A percentile compares a stretch with the other conserved stretches of the same genome.
Conservation (phyloP, 1,140 invertebrate species). For the Gonatopus flavifemur region DNA sequence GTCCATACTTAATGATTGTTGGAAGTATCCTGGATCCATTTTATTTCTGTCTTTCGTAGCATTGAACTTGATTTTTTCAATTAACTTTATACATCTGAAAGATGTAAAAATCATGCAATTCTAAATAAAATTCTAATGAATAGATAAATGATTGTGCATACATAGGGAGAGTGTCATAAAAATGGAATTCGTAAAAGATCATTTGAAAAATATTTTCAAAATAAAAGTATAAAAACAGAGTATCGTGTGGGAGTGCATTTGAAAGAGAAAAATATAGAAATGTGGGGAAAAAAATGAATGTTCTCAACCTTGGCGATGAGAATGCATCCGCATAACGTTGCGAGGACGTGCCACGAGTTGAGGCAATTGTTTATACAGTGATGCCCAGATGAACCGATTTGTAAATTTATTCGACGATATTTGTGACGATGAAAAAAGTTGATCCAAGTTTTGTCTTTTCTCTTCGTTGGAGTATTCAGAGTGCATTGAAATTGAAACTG, state of each 20-base stretch:
- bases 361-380: conserved; percentile 15
- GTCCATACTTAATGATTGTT: conserved; percentile 45
- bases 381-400: conserved; percentile 19
- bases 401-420: not conserved
- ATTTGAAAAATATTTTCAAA: conserved; percentile 1
- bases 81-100: conserved; percentile 22
- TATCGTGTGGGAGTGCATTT: not conserved
- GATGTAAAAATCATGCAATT: conserved; percentile 6
- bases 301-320: conserved; percentile 36
- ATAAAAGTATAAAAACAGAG: conserved; percentile 27
- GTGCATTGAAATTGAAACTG: not conserved
- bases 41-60: conserved; percentile 9
- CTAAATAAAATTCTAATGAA: not conserved
- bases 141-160: not conserved
- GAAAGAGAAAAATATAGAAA: not conserved
- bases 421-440: not conserved
- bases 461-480: not conserved
- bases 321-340: conserved; percentile 13
- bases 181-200: not conserved
- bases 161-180: not conserved
- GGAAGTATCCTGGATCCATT: conserved; percentile 44
- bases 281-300: conserved; percentile 2
- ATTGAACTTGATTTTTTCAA: not conserved
- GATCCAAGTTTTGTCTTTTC: not conserved
- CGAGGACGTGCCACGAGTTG: conserved; percentile 16